A percentile compares a stretch with the other conserved stretches of the same genome.
These are phyloP conservation scores for Chloromyia formosa DNA, from an alignment of 2,888 invertebrate species.

Conservation along the genomic window DNA sequence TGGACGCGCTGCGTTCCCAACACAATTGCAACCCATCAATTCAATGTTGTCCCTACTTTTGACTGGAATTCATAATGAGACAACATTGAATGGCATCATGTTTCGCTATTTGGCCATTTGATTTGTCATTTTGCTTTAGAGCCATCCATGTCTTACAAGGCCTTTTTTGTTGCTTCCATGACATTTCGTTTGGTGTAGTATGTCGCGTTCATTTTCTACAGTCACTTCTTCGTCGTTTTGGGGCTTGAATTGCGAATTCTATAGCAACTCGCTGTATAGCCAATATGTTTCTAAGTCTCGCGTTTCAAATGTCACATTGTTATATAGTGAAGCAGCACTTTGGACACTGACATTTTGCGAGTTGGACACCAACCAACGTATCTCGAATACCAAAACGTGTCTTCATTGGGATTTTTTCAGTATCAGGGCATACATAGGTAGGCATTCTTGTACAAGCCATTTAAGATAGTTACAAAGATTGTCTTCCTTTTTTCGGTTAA, in stretches of 20 bases:
- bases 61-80: constrained; percentile 49
- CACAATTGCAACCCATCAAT: constrained; percentile 47
- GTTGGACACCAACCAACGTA: constrained; percentile 34
- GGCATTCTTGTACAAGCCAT: constrained; percentile 9
- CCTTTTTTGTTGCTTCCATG: constrained; percentile 32
- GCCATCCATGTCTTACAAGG: constrained; percentile 17
- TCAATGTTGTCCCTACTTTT: constrained; percentile 47
- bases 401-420: constrained; percentile 13
- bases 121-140: constrained; percentile 34
- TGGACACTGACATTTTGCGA: constrained; percentile 39
- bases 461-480: constrained; percentile 29
- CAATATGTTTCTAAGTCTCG: constrained; percentile 20
- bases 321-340: constrained; percentile 27
- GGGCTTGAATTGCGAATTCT: constrained; percentile 26
- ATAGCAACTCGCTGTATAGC: constrained; percentile 7
- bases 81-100: constrained; percentile 47
- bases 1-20: constrained; percentile 14
- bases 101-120: constrained; percentile 48
- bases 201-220: constrained; percentile 30
- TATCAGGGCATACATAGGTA: constrained; percentile 7
- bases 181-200: constrained; percentile 33
- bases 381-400: constrained; percentile 32
- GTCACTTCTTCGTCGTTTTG: constrained; percentile 37
- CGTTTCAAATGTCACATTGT: constrained; percentile 37
- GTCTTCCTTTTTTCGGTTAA: constrained; percentile 30